Conservation (phyloP, 2,113 vertebrate species). For the Grantiella picta region DNA sequence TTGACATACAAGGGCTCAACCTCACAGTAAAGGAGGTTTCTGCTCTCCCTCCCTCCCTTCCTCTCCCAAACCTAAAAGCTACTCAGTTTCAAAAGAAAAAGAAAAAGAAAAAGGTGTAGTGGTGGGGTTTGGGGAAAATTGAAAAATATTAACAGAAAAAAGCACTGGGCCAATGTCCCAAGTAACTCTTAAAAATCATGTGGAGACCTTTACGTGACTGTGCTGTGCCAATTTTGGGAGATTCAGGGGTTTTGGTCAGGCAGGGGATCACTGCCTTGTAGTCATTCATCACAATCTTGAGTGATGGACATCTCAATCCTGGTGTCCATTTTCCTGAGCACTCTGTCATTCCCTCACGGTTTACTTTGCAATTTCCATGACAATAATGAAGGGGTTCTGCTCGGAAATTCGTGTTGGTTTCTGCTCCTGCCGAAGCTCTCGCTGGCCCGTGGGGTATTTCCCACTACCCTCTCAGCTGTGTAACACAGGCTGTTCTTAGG, state of each 20-base stretch:
- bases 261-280: not conserved
- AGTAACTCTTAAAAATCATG: rapidly evolving
- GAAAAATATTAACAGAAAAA: not conserved
- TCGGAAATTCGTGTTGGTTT: not conserved
- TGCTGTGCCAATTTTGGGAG: not conserved
- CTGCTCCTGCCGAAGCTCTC: not conserved
- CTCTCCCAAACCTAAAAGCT: not conserved
- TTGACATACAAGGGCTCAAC: constrained; percentile 48
- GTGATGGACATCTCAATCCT: not conserved
- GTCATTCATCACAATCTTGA: not conserved
- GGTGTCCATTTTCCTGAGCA: not conserved
- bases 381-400: constrained; percentile 44
- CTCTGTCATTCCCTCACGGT: not conserved
- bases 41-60: not conserved
- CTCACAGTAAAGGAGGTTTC: constrained; percentile 16
- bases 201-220: not conserved
- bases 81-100: not conserved
- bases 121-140: not conserved
- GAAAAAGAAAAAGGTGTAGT: not conserved
- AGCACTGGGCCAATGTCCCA: not conserved
- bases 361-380: constrained; percentile 12
- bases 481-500: not conserved
- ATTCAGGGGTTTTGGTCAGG: not conserved
- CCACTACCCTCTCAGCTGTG: not conserved
- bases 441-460: not conserved